phyloP scores from a whole-genome alignment of 2,797 vertebrate species.

The Acanthis flammea region DNA sequence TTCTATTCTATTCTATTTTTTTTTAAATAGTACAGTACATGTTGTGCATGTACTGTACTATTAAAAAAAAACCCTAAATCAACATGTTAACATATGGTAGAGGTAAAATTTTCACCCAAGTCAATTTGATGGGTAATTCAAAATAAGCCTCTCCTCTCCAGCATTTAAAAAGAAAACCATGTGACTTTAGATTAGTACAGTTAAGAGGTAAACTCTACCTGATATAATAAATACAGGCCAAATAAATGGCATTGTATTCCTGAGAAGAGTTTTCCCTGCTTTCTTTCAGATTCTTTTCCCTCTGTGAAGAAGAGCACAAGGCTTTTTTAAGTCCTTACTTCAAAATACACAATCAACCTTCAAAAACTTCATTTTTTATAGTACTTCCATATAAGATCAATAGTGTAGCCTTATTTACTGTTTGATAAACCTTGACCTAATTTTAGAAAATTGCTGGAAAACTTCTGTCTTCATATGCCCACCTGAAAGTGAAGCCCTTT shows the following conservation, averaged over 20 bases:
- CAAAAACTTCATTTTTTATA: background rate
- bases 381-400: background rate
- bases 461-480: background rate
- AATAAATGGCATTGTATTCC: background rate
- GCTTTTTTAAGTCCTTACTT: background rate
- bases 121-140: background rate
- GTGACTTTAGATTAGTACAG: background rate
- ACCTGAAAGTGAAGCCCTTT: background rate
- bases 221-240: background rate
- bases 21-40: no score
- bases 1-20: no score
- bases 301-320: background rate
- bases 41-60: accelerated
- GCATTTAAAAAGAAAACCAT: background rate
- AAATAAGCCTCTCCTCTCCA: background rate
- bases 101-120: background rate
- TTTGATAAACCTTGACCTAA: background rate
- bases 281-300: background rate
- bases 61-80: background rate
- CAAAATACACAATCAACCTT: background rate
- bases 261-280: background rate
- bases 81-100: background rate
- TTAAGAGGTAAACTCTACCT: background rate
- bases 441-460: background rate
- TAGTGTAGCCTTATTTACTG: background rate